Evolutionary conservation across 2,888 invertebrate genomes (phyloP).

Genomic region (Drosophila monieri): DNA sequence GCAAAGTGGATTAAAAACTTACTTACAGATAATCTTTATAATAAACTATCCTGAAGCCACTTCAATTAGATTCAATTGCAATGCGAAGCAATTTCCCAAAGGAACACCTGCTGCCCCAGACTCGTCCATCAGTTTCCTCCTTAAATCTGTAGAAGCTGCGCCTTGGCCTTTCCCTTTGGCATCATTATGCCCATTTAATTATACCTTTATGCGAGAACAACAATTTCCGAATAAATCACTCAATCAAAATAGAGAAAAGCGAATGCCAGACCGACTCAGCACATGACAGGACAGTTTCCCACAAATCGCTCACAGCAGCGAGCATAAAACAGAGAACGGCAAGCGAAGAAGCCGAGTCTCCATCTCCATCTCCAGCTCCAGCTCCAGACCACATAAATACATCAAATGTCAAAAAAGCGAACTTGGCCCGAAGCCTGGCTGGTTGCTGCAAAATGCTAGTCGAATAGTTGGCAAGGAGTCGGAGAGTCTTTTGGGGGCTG

Average conservation of each 20-base stretch:
- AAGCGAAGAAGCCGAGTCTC: constrained; percentile 25
- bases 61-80: constrained; percentile 40
- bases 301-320: constrained; percentile 74
- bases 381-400: constrained; percentile 74
- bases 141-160: constrained; percentile 4
- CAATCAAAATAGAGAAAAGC: constrained; percentile 68
- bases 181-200: constrained; percentile 77
- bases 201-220: constrained; percentile 71
- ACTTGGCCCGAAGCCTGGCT: constrained; percentile 61
- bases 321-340: constrained; percentile 12
- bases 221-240: constrained; percentile 79
- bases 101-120: constrained; percentile 33
- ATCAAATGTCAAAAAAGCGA: constrained; percentile 78
- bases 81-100: constrained; percentile 28
- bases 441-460: constrained; percentile 18
- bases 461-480: constrained; percentile 3
- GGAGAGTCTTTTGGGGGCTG: constrained; percentile 55
- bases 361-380: neutral
- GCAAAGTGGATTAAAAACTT: neutral
- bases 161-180: constrained; percentile 69
- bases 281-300: constrained; percentile 78
- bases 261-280: constrained; percentile 58
- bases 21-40: constrained; percentile 2
- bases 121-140: neutral
- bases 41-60: constrained; percentile 21